Percentiles rank a stretch among this genome's conserved stretches.
phyloP scores from a whole-genome alignment of 2,888 invertebrate species.

The Nebria salina region DNA sequence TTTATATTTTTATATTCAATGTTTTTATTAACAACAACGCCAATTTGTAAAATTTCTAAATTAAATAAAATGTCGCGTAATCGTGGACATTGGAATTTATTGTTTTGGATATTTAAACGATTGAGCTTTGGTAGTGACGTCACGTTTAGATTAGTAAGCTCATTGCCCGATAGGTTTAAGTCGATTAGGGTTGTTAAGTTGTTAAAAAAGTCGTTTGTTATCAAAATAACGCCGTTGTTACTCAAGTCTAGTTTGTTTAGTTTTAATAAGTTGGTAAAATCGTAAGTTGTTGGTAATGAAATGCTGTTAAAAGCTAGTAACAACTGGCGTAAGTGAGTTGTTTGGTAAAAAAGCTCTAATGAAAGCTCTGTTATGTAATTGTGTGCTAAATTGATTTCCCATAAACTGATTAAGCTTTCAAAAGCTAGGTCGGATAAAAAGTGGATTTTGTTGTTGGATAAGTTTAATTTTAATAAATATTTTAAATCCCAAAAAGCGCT shows the following conservation, averaged over 20 bases:
- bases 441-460: conserved; percentile 28
- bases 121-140: conserved; percentile 23
- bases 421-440: neutral
- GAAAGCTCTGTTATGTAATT: conserved; percentile 50
- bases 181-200: conserved; percentile 34
- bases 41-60: conserved; percentile 11
- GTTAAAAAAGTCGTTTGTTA: neutral
- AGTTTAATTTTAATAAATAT: conserved; percentile 26
- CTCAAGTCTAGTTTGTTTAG: conserved; percentile 50
- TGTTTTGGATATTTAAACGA: conserved; percentile 14
- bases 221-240: conserved; percentile 48
- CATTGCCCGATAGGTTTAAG: conserved; percentile 15
- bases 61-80: conserved; percentile 2
- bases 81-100: conserved; percentile 22
- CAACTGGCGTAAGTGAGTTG: conserved; percentile 48
- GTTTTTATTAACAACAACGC: conserved; percentile 2
- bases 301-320: conserved; percentile 50
- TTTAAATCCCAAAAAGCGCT: conserved; percentile 14
- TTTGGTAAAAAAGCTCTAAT: conserved; percentile 46
- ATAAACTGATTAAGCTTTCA: conserved; percentile 20
- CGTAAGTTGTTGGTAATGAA: conserved; percentile 34
- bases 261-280: conserved; percentile 48
- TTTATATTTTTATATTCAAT: neutral
- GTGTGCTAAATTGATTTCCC: conserved; percentile 50
- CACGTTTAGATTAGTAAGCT: conserved; percentile 51